These are phyloP conservation scores for Macropus fuliginosus DNA, from an alignment of 2,797 vertebrate genomes.

Conservation along the genomic window DNA sequence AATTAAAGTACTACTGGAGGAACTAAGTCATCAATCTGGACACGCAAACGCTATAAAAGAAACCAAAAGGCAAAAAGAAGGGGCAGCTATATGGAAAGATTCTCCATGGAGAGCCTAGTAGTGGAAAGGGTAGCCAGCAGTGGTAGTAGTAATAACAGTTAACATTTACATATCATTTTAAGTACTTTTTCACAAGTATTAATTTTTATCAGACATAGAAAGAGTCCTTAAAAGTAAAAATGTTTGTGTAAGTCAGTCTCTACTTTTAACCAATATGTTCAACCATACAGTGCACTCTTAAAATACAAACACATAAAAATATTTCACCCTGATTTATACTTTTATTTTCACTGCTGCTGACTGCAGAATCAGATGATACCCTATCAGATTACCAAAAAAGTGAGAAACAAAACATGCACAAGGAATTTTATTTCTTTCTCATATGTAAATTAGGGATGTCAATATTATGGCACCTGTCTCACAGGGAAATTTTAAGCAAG, in stretches of 20 bases:
- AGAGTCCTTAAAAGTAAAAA: conserved; percentile 28
- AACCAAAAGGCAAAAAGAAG: not conserved
- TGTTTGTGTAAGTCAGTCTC: conserved; percentile 9
- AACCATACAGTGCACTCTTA: not conserved
- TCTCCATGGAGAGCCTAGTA: not conserved
- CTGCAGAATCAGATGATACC: not conserved
- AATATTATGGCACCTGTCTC: not conserved
- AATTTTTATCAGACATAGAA: conserved; percentile 34
- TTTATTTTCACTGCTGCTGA: not conserved
- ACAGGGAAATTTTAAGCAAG: not conserved
- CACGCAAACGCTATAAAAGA: not conserved
- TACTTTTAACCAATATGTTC: conserved; percentile 13
- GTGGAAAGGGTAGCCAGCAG: too few species aligned
- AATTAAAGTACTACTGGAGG: not conserved
- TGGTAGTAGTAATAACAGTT: not conserved
- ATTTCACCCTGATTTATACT: not conserved
- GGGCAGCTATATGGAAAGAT: not conserved
- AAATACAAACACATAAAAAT: not conserved
- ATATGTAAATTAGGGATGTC: not conserved
- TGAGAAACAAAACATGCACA: not conserved
- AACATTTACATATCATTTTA: not conserved
- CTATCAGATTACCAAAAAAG: not conserved
- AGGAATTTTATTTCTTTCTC: not conserved
- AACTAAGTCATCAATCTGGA: not conserved
- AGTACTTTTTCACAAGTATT: not conserved